Conservation (phyloP, 1,140 invertebrate genomes). For the Maniola jurtina region DNA sequence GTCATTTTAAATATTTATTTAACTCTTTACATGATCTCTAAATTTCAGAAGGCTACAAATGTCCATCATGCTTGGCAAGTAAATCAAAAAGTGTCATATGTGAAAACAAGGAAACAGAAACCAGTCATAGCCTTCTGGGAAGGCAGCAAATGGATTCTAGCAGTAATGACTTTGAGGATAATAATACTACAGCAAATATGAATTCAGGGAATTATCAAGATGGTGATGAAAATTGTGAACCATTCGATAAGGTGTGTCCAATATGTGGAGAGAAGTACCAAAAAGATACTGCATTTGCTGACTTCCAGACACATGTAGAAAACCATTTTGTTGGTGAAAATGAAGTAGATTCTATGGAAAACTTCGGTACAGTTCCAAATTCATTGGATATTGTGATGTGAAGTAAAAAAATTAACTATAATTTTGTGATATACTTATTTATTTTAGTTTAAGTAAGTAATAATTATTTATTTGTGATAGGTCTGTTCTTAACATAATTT, state of each 20-base stretch:
- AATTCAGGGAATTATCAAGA: conserved; percentile 36
- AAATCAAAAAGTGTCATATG: conserved; percentile 49
- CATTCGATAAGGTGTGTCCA: conserved; percentile 76
- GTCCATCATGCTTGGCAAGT: conserved; percentile 56
- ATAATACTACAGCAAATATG: conserved; percentile 40
- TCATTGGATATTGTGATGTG: conserved; percentile 60
- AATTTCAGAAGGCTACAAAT: conserved; percentile 68
- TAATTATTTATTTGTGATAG: no score
- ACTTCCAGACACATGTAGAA: conserved; percentile 79
- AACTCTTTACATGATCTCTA: conserved; percentile 7
- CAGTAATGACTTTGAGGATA: conserved; percentile 49
- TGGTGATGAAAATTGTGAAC: conserved; percentile 32
- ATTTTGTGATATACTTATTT: no score
- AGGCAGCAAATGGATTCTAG: conserved; percentile 56
- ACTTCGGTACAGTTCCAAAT: conserved; percentile 62
- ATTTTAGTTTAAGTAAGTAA: no score
- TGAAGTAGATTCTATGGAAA: conserved; percentile 70
- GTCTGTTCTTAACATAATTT: no score
- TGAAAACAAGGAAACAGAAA: conserved; percentile 71
- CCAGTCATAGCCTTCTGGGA: conserved; percentile 62
- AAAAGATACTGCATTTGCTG: conserved; percentile 65
- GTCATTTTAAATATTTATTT: no score
- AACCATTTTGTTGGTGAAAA: conserved; percentile 77
- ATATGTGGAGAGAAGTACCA: conserved; percentile 77
- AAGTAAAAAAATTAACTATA: background rate